Base-by-base conservation (phyloP, 2,113 vertebrate genomes). In the Poeciliopsis retropinna region DNA sequence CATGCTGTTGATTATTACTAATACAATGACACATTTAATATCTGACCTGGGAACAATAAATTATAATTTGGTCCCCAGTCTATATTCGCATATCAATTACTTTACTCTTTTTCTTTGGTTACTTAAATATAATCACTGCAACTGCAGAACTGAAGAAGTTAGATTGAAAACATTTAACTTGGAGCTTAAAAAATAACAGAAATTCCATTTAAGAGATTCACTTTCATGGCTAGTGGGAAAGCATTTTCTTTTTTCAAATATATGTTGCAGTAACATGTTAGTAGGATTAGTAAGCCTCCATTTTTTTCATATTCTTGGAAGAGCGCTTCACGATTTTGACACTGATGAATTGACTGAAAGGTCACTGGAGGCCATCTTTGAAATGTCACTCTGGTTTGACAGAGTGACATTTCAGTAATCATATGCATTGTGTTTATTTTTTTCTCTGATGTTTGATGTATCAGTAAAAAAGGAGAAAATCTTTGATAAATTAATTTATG, bases 381-480 rank as follows among this genome's bases (percentile, higher is more conserved):
- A 92, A 93, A 91, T 93, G 89, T 91, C 93, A 94, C 87, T 92
- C 83, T 75, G 78, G 82, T 75, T 87, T 69, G 81, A 91, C 80
- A 67, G 79, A 85, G 74, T 86, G 76, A 37, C 85, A 86, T 86
- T 85, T 67, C 51, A 37, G 34, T 37, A 37, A 37, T 37, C 34
- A 37, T 37, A 37, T 37, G 34, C 34, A 37, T 86, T 79, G 70
- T 80, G 61, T 67, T 70, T 74, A 65, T 61, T 57, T 13, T 31
- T 67, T 66, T 78, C 60, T 37, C 57, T 76, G 67, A 78, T 57
- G 66, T 83, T 67, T 87, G 76, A 78, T 84, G 64, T 68, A 67
- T 73, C 70, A 61, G 32, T 70, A 37, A 89, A 64, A 86, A 76
- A 76, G 32, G 13, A 77, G 41, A 77, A 28, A n/a, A 28, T 68